These are phyloP conservation scores for Polydesmus complanatus DNA, from an alignment of 2,888 invertebrate species.

Conservation along the genomic window DNA sequence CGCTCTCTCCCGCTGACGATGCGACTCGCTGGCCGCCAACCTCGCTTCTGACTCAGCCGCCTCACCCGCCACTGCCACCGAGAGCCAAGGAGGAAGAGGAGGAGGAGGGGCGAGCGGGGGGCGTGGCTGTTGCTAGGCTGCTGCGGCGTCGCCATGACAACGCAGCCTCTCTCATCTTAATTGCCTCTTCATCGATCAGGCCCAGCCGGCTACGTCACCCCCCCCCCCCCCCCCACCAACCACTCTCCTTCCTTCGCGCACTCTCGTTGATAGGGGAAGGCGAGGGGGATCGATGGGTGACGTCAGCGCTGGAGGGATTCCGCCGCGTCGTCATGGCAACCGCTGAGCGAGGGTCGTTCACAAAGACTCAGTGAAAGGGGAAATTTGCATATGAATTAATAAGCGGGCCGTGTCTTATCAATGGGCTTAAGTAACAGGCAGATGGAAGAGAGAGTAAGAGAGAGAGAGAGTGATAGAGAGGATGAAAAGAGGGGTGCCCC, in stretches of 20 bases:
- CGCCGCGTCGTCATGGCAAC: conserved; percentile 13
- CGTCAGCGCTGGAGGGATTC: not conserved
- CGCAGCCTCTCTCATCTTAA: not conserved
- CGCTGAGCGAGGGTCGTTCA: not conserved
- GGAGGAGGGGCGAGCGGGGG: not conserved
- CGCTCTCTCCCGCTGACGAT: no score
- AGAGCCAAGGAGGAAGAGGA: not conserved
- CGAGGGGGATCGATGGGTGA: not conserved
- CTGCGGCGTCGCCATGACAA: not conserved
- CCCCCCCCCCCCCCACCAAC: not conserved
- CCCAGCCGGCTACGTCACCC: not conserved
- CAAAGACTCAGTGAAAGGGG: not conserved
- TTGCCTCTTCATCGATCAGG: no score
- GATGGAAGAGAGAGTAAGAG: no score
- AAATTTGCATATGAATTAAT: not conserved
- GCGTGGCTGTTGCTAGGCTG: not conserved
- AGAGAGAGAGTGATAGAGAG: no score
- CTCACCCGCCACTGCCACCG: no score
- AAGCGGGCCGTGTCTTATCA: no score
- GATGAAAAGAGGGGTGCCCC: no score
- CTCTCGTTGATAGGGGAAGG: not conserved
- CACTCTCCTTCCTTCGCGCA: not conserved
- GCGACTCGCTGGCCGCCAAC: no score
- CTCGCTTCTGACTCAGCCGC: no score
- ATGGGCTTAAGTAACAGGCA: no score